Evolutionary conservation across 2,797 vertebrate genomes (phyloP).

Genomic region (Taenioides sp.): DNA sequence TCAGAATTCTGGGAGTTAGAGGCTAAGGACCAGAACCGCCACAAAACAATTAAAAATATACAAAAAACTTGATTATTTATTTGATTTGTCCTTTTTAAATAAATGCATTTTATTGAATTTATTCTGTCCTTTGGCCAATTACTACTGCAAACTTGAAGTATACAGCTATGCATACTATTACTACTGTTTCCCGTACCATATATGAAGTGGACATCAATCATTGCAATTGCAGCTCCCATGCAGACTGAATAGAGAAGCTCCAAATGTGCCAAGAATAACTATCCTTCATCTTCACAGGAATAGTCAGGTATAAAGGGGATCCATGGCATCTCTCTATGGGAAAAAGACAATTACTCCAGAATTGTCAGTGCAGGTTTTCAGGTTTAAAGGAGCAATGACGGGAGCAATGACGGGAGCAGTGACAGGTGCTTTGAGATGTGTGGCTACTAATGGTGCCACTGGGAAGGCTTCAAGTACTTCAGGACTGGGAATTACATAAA

Average conservation of each 20-base stretch:
- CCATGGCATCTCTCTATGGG: background rate
- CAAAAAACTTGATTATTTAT: too few species aligned
- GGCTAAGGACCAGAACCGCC: too few species aligned
- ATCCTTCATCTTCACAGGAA: background rate
- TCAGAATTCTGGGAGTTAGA: too few species aligned
- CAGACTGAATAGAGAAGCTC: slow-evolving; percentile 21
- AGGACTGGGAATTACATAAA: too few species aligned
- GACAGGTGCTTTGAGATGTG: background rate
- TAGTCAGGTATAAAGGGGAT: background rate
- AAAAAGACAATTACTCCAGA: background rate
- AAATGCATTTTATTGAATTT: too few species aligned
- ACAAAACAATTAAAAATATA: too few species aligned
- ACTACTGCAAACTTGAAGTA: background rate
- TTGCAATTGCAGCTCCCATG: slow-evolving; percentile 9
- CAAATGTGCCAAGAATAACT: slow-evolving; percentile 19
- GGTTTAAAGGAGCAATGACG: background rate
- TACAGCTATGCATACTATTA: background rate
- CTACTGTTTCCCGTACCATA: background rate
- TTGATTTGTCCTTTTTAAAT: background rate
- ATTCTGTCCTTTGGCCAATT: too few species aligned
- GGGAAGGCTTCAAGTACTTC: too few species aligned
- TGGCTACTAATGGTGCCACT: background rate
- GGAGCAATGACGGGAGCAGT: background rate
- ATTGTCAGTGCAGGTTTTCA: background rate
- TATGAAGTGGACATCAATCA: slow-evolving; percentile 52